Base-by-base conservation (phyloP, 2,113 vertebrate species). In the Ardeotis arabs region DNA sequence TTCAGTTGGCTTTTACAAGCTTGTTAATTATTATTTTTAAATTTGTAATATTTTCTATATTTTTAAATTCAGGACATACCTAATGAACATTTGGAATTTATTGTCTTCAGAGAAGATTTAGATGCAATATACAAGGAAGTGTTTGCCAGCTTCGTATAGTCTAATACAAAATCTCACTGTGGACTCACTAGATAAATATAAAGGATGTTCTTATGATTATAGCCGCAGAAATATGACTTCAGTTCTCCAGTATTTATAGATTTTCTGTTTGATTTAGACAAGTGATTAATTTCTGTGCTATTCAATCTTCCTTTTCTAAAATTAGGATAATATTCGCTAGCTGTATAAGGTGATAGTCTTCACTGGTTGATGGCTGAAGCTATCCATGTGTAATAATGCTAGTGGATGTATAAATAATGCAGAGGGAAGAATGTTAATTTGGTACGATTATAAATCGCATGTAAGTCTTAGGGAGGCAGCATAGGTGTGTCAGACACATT, bases 401-500 rank as follows among this genome's bases (percentile, higher is more conserved):
- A 56, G 18, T 44, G 45, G 8, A 8, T 29, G 27, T 18, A 11
- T 24, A 62, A 81, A 62, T 62, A 53, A 84, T 35, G 35, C 29
- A 80, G 55, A 69, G 10, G 20, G 23, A 64, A 56, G 22, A 44
- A 75, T 41, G 5, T 29, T 60, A 37, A 64, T 3, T 8, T 56
- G 11, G 49, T 63, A 19, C 0, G 4, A 58, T 23, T 35, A 44
- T 39, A 50, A 87, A 66, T 49, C 25, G 3, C 1, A 0, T 45
- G 28, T 19, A n/a, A 16, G 15, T 39, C 44, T n/a, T 55, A 13
- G 12, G 13, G 39, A 31, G 39, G 14, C 7, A 58, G 4, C 8
- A 6, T 27, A 53, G 27, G 25, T 35, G 10, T 4, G 33, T 23
- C 1, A 2, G 13, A 7, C 1, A 2, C 8, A 2, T 16, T 33